Evolutionary conservation across 2,797 vertebrate species (phyloP).

Genomic region (Siniperca obscura): DNA sequence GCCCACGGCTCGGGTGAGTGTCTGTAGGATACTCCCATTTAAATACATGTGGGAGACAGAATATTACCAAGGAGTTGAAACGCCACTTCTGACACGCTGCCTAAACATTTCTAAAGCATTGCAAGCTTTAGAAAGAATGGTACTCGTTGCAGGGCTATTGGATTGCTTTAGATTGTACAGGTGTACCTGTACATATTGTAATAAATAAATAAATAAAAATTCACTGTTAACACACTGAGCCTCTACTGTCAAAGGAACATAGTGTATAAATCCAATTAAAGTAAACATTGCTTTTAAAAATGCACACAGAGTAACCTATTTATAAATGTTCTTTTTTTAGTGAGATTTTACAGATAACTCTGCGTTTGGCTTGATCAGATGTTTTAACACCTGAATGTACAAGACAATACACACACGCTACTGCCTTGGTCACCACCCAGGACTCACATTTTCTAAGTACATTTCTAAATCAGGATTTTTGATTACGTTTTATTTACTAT

Average conservation of each 20-base stretch:
- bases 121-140: background rate
- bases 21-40: background rate
- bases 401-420: background rate
- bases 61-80: background rate
- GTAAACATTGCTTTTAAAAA: background rate
- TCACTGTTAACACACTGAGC: background rate
- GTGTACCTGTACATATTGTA: background rate
- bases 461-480: background rate
- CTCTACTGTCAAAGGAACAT: background rate
- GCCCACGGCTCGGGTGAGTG: constrained; percentile 93
- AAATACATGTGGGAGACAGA: background rate
- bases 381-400: background rate
- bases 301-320: background rate
- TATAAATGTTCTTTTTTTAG: background rate
- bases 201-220: too few species aligned
- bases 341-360: background rate
- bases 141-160: background rate
- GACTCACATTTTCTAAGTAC: background rate
- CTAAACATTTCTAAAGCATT: background rate
- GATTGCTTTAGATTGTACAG: background rate
- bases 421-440: background rate
- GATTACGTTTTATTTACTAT: background rate
- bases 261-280: background rate
- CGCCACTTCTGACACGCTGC: background rate
- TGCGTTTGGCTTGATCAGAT: background rate